Base-by-base conservation (phyloP, 2,113 vertebrate species). In the Crotalus viridis region DNA sequence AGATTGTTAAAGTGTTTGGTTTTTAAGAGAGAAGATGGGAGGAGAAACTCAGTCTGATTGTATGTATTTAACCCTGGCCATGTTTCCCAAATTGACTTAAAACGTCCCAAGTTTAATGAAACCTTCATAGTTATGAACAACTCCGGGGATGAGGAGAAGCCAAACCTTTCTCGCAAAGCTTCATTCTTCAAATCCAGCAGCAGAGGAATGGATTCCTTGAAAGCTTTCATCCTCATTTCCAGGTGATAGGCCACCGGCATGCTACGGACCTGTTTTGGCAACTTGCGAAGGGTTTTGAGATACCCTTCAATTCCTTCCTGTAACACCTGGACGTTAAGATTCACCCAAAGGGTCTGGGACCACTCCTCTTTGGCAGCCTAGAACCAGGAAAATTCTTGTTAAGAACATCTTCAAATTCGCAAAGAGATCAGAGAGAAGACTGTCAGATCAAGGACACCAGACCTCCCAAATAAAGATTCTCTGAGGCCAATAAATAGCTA, bases 131-230 rank as follows among this genome's bases (percentile, higher is more conserved):
- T 46, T 0, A 64, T 2, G 81, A 28, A 85, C 90, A 86, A 33
- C 1, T 3, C 48, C 9, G 54, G 93, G 69, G 43, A 85, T 92
- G 46, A 43, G 85, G 33, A 28, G 89, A 33, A 9, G 94, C 55
- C 97, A 57, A 90, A 99, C 99, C 99, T 99, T 89, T 99, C 98
- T 97, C 99, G 98, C n/a, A 99, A 97, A 6, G 99, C 98, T 94
- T 99, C 98, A 0, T 99, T 98, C 95, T 99, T 99, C 93, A 99
- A 96, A 96, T 99, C 99, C n/a, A 99, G 97, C 52, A 99, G 96
- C 85, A 99, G 97, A 57, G 99, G 99, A 51, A 99, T 96, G 4
- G 99, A 99, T 89, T 99, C 98, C 94, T 95, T 98, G 96, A 99
- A 99, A 0, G 99, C 98, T 93, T 98, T 99, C 98, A 99, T 97